Percentiles rank a stretch among this genome's conserved stretches.
These are phyloP conservation scores for Simalia tracyae DNA, from an alignment of 2,797 vertebrate genomes.

Conservation along the genomic window DNA sequence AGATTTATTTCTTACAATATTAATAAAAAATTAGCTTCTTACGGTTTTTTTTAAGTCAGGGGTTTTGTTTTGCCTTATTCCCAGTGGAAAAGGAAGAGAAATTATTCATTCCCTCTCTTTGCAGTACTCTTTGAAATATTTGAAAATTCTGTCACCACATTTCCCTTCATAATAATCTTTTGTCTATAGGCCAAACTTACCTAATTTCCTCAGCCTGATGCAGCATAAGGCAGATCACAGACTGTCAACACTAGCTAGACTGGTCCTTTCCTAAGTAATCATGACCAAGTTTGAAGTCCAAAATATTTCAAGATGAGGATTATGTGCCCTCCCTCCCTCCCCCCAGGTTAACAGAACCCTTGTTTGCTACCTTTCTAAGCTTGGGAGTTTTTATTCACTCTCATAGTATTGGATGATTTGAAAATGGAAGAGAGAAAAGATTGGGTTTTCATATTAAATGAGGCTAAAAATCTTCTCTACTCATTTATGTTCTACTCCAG, in stretches of 20 bases:
- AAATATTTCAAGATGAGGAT: not conserved
- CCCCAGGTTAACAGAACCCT: not conserved
- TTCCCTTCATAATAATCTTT: constrained; percentile 19
- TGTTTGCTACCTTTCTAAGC: not conserved
- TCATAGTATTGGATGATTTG: not conserved
- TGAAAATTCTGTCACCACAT: constrained; percentile 3
- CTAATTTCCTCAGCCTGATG: not conserved
- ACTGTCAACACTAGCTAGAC: not conserved
- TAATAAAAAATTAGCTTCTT: not conserved
- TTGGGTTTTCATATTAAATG: not conserved
- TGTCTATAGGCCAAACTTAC: constrained; percentile 4
- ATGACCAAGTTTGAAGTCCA: not conserved
- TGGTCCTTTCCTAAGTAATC: not conserved
- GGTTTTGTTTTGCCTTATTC: not conserved
- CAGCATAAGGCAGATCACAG: not conserved
- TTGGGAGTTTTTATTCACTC: not conserved
- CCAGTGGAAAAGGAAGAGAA: not conserved
- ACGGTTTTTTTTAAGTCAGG: constrained; percentile 5
- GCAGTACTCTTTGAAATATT: constrained; percentile 13
- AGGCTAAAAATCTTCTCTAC: not conserved
- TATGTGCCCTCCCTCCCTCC: not conserved
- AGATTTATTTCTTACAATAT: not conserved
- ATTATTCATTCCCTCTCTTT: not conserved
- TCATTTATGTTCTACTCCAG: not conserved
- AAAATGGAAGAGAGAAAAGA: not conserved